Evolutionary conservation across 2,888 invertebrate species (phyloP), one percentile per base, ranked within the genome.

Genomic region (Dichetophora obliterata): DNA sequence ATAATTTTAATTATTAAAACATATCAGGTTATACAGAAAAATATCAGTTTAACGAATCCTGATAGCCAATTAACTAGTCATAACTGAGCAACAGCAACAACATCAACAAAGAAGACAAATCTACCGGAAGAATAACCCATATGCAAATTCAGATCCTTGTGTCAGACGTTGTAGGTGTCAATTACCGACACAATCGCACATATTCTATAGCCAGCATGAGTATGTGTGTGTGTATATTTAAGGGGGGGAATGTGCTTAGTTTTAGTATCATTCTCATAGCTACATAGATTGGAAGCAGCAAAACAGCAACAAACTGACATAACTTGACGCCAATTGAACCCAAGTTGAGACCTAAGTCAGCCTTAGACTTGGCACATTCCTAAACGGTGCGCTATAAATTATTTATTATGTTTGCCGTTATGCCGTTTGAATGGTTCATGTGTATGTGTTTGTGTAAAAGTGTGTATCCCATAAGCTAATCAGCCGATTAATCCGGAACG

Each of bases 311-410:
- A 24, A 22, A 59, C 34, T n/a, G 59, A 59, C 14, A 14, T 27
- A 22, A 68, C 43, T 68, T 68, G 68, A 68, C 50, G 48, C 50
- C 68, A 27, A 68, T 27, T 68, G 48, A 14, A 43, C 19, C 68
- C 31, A 50, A 50, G 63, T 63, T 27, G 68, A 71, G 24, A 77
- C 81, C 74, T 78, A 65, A 82, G 81, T 82, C 81, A 72, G 73
- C 80, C 54, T 63, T 34, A 27, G 50, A 54, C 27, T 31, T 37
- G 65, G 5, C 24, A n/a, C 34, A 63, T 9, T 11, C 34, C 14
- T 61, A 75, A 34, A 72, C 34, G 19, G 19, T 34, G 16, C 16
- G 43, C 4, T 19, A 85, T 59, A 27, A 68, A 68, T 68, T 50
- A 68, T 68, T 68, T 27, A 59, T 57, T 68, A 68, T 68, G 68